phyloP scores from a whole-genome alignment of 2,888 invertebrate species.

The Drosophila stalkeri region DNA sequence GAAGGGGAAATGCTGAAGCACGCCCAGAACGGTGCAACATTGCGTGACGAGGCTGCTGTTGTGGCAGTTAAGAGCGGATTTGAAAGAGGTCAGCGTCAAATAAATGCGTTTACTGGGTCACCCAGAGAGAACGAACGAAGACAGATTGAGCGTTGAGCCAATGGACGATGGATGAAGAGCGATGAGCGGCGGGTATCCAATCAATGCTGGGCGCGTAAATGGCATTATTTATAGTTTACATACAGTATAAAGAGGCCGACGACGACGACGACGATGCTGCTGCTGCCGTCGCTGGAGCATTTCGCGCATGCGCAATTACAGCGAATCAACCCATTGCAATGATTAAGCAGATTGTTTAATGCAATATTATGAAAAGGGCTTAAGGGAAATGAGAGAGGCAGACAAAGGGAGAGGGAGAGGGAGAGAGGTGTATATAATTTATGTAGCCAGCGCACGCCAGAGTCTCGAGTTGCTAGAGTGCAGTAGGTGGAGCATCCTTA shows the following conservation, averaged over 20 bases:
- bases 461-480: slow-evolving; percentile 4
- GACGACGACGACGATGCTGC: slow-evolving; percentile 30
- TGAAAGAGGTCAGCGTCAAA: slow-evolving; percentile 31
- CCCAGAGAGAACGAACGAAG: slow-evolving; percentile 26
- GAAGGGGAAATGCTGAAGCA: slow-evolving; percentile 75
- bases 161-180: too few species aligned
- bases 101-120: slow-evolving; percentile 68
- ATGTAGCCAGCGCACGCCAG: slow-evolving; percentile 47
- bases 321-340: slow-evolving; percentile 36
- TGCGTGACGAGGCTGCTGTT: slow-evolving; percentile 62
- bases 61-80: neutral
- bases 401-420: neutral
- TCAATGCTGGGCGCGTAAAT: slow-evolving; percentile 62
- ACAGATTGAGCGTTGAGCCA: neutral
- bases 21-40: slow-evolving; percentile 62
- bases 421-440: slow-evolving; percentile 38
- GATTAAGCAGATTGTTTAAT: slow-evolving; percentile 72
- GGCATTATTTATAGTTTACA: slow-evolving; percentile 56
- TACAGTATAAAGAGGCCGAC: slow-evolving; percentile 57
- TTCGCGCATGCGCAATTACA: slow-evolving; percentile 78
- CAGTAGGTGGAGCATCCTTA: slow-evolving; percentile 39
- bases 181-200: slow-evolving; percentile 34
- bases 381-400: neutral
- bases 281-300: slow-evolving; percentile 56
- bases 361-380: slow-evolving; percentile 58